These are phyloP conservation scores for Ectemnius continuus DNA, from an alignment of 2,888 invertebrate species.

Conservation along the genomic window DNA sequence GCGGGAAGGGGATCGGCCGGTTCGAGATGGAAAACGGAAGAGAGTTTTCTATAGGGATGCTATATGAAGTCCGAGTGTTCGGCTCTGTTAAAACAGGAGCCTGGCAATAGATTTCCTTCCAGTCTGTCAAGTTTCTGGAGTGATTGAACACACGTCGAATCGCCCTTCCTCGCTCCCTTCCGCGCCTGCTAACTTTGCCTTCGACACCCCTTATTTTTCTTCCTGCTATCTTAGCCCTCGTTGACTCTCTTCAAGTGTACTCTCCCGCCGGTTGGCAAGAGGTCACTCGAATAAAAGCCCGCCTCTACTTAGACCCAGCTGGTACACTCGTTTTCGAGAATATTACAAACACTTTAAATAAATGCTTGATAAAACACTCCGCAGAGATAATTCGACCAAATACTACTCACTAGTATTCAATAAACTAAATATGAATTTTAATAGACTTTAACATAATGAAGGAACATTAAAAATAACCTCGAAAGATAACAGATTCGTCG, in stretches of 20 bases:
- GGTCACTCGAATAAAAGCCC: too few relatives aligned
- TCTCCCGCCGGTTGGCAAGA: too few relatives aligned
- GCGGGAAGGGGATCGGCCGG: slow-evolving; percentile 20
- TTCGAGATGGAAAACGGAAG: slow-evolving; percentile 49
- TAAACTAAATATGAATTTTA: too few relatives aligned
- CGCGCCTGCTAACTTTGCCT: not conserved
- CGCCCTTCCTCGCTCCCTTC: not conserved
- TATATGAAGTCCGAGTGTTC: slow-evolving; percentile 48
- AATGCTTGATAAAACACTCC: too few relatives aligned
- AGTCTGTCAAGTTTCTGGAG: slow-evolving; percentile 32
- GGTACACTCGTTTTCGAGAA: too few relatives aligned
- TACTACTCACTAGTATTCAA: too few relatives aligned
- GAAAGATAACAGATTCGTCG: too few relatives aligned
- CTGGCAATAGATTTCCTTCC: slow-evolving; percentile 52
- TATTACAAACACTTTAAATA: too few relatives aligned
- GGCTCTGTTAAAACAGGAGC: slow-evolving; percentile 48
- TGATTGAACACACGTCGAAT: not conserved
- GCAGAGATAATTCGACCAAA: too few relatives aligned
- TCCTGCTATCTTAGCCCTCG: not conserved
- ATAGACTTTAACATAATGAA: too few relatives aligned
- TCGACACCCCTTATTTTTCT: slow-evolving; percentile 4
- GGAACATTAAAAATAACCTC: too few relatives aligned
- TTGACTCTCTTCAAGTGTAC: not conserved
- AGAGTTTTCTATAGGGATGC: slow-evolving; percentile 35
- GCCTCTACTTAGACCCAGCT: too few relatives aligned